phyloP scores from a whole-genome alignment of 1,140 invertebrate genomes.

The Arion vulgaris region DNA sequence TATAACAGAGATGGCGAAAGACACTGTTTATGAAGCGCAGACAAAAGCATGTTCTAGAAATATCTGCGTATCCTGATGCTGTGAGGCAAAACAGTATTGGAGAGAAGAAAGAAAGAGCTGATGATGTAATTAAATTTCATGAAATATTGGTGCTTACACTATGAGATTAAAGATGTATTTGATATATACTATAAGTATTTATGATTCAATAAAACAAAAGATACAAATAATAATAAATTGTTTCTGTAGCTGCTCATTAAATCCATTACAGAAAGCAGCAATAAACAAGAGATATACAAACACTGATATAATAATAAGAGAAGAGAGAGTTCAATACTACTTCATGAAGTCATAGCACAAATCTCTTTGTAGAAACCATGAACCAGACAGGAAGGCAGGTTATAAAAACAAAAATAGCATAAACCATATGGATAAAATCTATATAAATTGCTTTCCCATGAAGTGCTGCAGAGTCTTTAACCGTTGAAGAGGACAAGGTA shows the following conservation, averaged over 20 bases:
- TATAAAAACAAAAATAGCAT: background rate
- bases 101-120: no score
- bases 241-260: background rate
- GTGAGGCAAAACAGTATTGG: no score
- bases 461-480: conserved; percentile 19
- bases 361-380: background rate
- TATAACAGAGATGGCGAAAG: no score
- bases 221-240: background rate
- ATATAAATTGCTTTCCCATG: background rate
- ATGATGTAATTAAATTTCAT: no score
- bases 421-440: background rate
- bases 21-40: no score
- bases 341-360: background rate
- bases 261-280: background rate
- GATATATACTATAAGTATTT: no score
- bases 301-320: background rate
- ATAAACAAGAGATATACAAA: background rate
- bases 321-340: background rate
- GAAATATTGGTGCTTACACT: no score
- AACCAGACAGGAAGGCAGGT: background rate
- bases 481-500: conserved; percentile 70
- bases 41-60: no score
- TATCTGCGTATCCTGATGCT: no score
- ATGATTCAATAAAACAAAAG: no score
- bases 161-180: no score